These are phyloP conservation scores for Eira barbara DNA, from an alignment of 2,113 vertebrate genomes.

Conservation along the genomic window DNA sequence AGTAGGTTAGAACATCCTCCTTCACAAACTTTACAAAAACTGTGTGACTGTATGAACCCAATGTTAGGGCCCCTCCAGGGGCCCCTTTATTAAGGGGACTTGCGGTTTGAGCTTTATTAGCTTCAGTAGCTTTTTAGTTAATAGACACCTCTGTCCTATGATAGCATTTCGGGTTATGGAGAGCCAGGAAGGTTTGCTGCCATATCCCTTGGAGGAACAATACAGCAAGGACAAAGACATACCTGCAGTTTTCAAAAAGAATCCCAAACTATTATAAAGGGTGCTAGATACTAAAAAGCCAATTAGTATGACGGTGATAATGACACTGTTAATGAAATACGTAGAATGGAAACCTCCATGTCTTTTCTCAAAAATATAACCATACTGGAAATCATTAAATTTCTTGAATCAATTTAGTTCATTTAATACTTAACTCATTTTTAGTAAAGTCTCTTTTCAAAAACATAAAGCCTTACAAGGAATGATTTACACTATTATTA, in stretches of 20 bases:
- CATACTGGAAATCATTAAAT: constrained; percentile 38
- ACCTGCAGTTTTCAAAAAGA: neutral
- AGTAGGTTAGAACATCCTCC: neutral
- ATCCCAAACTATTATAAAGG: neutral
- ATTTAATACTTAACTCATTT: constrained; percentile 50
- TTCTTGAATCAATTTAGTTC: constrained; percentile 56
- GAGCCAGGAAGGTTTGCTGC: neutral
- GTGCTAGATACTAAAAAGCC: constrained; percentile 16
- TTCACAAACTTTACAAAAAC: neutral
- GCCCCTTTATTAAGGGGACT: neutral
- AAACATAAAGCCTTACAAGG: constrained; percentile 56
- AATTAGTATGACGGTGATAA: constrained; percentile 45
- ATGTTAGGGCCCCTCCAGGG: neutral
- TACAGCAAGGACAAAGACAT: neutral
- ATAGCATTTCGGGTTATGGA: neutral
- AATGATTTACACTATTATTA: constrained; percentile 55
- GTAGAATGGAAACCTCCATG: neutral
- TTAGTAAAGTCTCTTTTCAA: constrained; percentile 23
- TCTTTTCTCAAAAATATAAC: constrained; percentile 39
- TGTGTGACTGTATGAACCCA: neutral
- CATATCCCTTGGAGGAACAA: neutral
- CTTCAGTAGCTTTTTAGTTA: neutral
- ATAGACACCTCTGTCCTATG: neutral
- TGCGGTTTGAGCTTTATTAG: neutral
- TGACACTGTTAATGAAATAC: constrained; percentile 47